Base-by-base conservation (phyloP, 2,888 invertebrate genomes). In the Bombylius discolor region DNA sequence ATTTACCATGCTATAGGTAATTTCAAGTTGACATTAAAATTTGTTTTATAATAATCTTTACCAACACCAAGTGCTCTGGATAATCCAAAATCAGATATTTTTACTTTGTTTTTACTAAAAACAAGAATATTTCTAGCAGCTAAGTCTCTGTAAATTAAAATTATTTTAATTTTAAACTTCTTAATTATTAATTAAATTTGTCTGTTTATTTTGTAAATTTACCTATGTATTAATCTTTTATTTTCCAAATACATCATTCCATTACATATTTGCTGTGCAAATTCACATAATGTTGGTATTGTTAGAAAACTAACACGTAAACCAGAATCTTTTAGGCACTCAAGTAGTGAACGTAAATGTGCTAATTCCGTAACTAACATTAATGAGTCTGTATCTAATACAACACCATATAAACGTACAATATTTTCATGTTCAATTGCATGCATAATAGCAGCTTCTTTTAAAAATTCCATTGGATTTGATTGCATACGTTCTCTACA, bases 391-490 rank as follows among this genome's bases (percentile, higher is more conserved):
- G 94, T 85, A 67, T 96, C 95, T 56, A 98, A 77, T 5, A 97
- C 98, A 14, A 99, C 97, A 4, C 99, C 99, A 71, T 93, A 98
- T 57, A 99, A 78, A n/a, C 95, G 80, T 5, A 98, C 97, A 64
- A 99, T 95, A 71, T 95, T 92, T 58, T 94, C 92, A 71, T 98
- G 96, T 71, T 96, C 93, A 65, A 98, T 94, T 60, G 90, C 86
- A 73, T 98, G 96, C 97, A 99, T 97, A 62, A 97, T 94, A 12
- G 93, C 93, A 0, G 98, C 98, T 75, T 99, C 98, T 73, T 97
- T 97, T 52, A 98, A 78, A 76, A 98, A 97, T 73, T 97, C 96
- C 61, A 94, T 88, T 1, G 95, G 93, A 73, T 95, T 95, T 63
- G 92, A 91, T 65, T 95, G 91, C 89, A 99, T 90, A 57, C 93